Evolutionary conservation across 2,113 vertebrate species (phyloP), one percentile per base, ranked within the genome.

Genomic region (Puffinus mauretanicus): DNA sequence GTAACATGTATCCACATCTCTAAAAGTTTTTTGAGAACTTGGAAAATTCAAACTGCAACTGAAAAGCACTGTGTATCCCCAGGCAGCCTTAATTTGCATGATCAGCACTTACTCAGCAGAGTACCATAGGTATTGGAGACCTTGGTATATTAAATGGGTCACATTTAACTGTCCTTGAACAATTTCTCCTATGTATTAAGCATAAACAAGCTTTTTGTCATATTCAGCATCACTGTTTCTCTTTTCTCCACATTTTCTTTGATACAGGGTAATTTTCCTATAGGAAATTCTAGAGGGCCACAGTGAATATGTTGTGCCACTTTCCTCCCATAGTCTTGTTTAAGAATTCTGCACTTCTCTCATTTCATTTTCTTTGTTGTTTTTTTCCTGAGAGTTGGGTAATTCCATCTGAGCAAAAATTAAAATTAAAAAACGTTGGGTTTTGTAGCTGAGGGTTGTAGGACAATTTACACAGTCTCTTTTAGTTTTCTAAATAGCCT

Each of bases 51-150:
- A 81, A 89, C 85, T 91, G 81, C 94, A 92, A 75, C 75, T 93
- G 91, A 96, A 97, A 97, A 97, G 58, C 77, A 47, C 49, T 62
- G 42, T 71, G 94, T 95, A 91, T 97, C 90, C 88, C 92, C 82
- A 91, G 96, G 97, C 96, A 97, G 75, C 77, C 78, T 96, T 95
- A 88, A 97, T 98, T 98, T 97, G 94, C 72, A 88, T 93, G 78
- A 75, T 95, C 85, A 91, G 83, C 83, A 83, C 78, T 96, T 97
- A 93, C 86, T 97, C 92, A 94, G 96, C 90, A 95, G 91, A 94
- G 71, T 92, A 78, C 67, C 88, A 54, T 79, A 96, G 75, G 72
- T 93, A 79, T 65, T 71, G 42, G 82, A 96, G 81, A 95, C 93
- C 95, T 95, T 96, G 80, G 55, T 96, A 80, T 88, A 96, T 93